Evolutionary conservation across 2,113 vertebrate genomes (phyloP).

Genomic region (Ginglymostoma cirratum): DNA sequence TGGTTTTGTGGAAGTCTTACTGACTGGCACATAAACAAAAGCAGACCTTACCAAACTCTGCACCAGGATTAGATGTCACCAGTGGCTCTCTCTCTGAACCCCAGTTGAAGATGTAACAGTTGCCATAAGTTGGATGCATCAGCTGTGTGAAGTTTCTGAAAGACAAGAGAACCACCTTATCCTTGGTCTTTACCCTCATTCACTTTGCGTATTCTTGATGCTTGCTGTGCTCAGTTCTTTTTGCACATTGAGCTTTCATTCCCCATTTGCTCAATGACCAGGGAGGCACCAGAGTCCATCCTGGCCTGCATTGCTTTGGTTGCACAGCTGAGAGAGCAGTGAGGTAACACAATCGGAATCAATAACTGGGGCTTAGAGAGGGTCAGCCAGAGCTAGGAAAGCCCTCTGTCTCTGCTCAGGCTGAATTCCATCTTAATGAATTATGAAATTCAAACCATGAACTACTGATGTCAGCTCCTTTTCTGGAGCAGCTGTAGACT

Average conservation of each 20-base stretch:
- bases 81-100: constrained; percentile 55
- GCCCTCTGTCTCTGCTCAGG: background rate
- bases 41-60: constrained; percentile 59
- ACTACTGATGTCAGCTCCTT: background rate
- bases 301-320: background rate
- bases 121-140: constrained; percentile 66
- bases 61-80: constrained; percentile 62
- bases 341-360: background rate
- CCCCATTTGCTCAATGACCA: background rate
- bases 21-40: background rate
- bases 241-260: background rate
- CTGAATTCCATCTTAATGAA: background rate
- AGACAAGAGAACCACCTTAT: background rate
- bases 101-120: constrained; percentile 76
- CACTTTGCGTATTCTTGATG: background rate
- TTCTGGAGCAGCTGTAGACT: background rate
- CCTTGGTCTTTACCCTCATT: background rate
- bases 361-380: background rate
- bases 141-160: constrained; percentile 66
- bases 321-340: background rate
- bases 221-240: background rate
- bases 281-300: background rate
- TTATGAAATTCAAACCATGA: background rate
- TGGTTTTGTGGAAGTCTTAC: background rate
- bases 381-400: background rate